Conservation (phyloP, 2,113 vertebrate species). For the Fulmarus glacialis region DNA sequence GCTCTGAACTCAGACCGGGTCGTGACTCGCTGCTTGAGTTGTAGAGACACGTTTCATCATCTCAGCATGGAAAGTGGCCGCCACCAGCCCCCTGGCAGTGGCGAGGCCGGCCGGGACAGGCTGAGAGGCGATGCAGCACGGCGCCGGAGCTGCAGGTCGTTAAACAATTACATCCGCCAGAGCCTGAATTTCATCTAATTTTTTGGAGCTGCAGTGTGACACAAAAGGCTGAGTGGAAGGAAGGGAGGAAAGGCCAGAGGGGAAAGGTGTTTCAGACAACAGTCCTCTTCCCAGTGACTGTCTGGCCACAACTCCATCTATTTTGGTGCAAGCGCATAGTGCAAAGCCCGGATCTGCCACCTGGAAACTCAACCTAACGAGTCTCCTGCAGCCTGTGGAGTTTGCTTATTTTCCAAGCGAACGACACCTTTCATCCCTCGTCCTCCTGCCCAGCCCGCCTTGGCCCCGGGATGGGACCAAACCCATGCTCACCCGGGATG, state of each 20-base stretch:
- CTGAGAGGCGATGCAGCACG: background rate
- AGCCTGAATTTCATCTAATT: background rate
- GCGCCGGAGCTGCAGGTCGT: accelerated
- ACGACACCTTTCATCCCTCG: accelerated
- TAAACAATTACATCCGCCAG: background rate
- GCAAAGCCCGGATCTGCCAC: background rate
- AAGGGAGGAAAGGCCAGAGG: background rate
- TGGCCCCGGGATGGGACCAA: background rate
- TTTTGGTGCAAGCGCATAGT: background rate
- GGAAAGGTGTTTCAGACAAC: background rate
- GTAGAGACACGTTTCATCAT: background rate
- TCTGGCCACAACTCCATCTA: background rate
- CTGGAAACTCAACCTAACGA: accelerated
- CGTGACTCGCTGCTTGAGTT: background rate
- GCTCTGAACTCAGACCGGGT: background rate
- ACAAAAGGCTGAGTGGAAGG: background rate
- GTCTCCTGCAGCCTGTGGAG: background rate
- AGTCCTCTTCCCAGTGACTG: background rate
- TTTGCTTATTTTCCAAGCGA: background rate
- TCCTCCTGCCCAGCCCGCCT: background rate
- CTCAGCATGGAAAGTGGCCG: background rate
- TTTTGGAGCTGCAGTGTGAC: background rate
- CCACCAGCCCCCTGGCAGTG: background rate
- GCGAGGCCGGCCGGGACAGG: accelerated
- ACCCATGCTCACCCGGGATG: background rate